These are phyloP conservation scores for Leucopsar rothschildi DNA, from an alignment of 2,113 vertebrate genomes.

Conservation along the genomic window DNA sequence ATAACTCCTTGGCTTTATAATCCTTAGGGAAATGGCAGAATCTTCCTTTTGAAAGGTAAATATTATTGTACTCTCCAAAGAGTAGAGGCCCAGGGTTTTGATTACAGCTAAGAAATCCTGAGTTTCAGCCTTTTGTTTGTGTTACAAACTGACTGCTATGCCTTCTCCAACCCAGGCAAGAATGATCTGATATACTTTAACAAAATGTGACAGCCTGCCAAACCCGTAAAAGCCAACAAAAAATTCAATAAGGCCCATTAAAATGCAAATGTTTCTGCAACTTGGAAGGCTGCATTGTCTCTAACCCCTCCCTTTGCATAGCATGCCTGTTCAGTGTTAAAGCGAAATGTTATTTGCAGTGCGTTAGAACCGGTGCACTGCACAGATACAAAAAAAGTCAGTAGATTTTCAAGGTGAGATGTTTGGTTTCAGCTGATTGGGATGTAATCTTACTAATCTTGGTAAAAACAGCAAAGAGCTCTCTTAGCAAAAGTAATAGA, in stretches of 20 bases:
- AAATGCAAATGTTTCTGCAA: conserved; percentile 1
- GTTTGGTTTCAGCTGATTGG: conserved; percentile 35
- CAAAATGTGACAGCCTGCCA: not conserved
- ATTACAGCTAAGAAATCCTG: not conserved
- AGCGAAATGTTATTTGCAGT: not conserved
- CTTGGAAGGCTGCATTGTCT: not conserved
- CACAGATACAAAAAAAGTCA: not conserved
- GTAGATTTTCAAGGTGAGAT: not conserved
- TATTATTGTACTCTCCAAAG: not conserved
- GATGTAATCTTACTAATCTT: conserved; percentile 34
- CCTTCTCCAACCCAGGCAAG: not conserved
- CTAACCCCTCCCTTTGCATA: not conserved
- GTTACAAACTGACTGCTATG: not conserved
- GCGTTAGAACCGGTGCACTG: not conserved
- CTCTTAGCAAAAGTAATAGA: conserved; percentile 30
- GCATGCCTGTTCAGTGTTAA: not conserved
- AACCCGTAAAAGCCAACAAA: not conserved
- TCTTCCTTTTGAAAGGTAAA: not conserved
- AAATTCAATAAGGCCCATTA: not conserved
- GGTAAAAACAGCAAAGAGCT: conserved; percentile 43
- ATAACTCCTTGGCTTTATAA: not conserved
- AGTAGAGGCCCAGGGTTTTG: not conserved
- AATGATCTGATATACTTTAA: not conserved
- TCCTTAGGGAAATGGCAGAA: not conserved
- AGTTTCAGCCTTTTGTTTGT: not conserved